Evolutionary conservation across 2,888 invertebrate species (phyloP).

Genomic region (Tenthredo scrophulariae): DNA sequence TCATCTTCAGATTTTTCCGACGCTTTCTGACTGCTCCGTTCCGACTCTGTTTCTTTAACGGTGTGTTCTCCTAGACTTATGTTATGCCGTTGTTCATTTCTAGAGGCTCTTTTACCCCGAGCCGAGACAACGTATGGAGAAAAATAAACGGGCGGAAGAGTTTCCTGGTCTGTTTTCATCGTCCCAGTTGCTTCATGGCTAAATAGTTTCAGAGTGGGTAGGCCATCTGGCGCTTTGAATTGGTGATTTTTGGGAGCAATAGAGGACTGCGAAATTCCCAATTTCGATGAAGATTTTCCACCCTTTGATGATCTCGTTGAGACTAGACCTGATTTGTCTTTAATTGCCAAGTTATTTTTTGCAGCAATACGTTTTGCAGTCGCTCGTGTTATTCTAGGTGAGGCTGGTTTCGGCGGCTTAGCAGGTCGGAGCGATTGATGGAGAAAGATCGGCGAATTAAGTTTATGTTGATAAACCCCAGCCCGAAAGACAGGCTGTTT

Average conservation of each 20-base stretch:
- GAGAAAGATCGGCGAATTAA: constrained; percentile 9
- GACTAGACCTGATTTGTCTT: not conserved
- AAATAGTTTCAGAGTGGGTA: not conserved
- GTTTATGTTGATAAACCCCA: constrained; percentile 27
- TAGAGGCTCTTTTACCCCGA: constrained; percentile 82
- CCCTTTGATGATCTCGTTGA: not conserved
- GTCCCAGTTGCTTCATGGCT: not conserved
- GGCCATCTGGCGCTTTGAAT: constrained; percentile 9
- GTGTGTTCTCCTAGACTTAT: constrained; percentile 55
- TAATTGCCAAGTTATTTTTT: not conserved
- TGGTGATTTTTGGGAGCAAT: constrained; percentile 27
- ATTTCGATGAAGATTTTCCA: not conserved
- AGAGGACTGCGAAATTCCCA: not conserved
- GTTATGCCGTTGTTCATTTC: constrained; percentile 77
- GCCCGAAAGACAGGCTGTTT: not conserved
- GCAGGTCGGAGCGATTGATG: not conserved
- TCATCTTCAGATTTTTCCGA: constrained; percentile 67
- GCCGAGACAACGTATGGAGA: constrained; percentile 82
- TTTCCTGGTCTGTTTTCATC: not conserved
- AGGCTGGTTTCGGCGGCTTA: not conserved
- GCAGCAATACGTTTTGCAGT: not conserved
- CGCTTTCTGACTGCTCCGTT: constrained; percentile 69
- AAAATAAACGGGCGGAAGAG: constrained; percentile 58
- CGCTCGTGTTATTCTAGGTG: constrained; percentile 24
- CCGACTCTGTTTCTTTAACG: constrained; percentile 67